phyloP scores from a whole-genome alignment of 2,888 invertebrate species.

The Scaptomyza reducta region DNA sequence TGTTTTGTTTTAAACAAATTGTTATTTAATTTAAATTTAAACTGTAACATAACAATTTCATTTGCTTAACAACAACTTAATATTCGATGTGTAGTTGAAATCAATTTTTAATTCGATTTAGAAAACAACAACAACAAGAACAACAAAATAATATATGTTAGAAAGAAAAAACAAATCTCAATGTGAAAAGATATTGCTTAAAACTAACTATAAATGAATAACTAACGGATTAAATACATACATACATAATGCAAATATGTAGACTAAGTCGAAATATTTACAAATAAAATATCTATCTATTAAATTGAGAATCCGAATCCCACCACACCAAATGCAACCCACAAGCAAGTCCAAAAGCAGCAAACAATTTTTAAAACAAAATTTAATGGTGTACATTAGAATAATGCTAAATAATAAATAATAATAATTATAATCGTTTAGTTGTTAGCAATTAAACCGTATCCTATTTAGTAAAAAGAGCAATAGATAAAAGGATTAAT shows the following conservation, averaged over 20 bases:
- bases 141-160: too few species aligned
- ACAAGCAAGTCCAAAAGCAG: conserved; percentile 67
- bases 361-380: conserved; percentile 11
- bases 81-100: conserved; percentile 65
- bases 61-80: conserved; percentile 37
- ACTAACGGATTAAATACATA: conserved; percentile 23
- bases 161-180: conserved; percentile 39
- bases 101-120: conserved; percentile 40
- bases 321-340: conserved; percentile 73
- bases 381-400: conserved; percentile 24
- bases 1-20: conserved; percentile 62
- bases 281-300: conserved; percentile 16
- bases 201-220: conserved; percentile 32
- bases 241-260: conserved; percentile 23
- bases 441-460: conserved; percentile 23
- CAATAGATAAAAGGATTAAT: conserved; percentile 36
- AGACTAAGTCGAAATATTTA: conserved; percentile 42
- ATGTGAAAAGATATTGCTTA: conserved; percentile 51
- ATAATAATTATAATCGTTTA: conserved; percentile 37
- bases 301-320: conserved; percentile 66
- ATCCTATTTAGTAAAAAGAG: conserved; percentile 33
- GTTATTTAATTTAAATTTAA: conserved; percentile 55
- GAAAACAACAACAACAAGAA: too few species aligned
- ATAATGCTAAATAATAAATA: conserved; percentile 12
- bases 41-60: conserved; percentile 51